A percentile compares a stretch with the other conserved stretches of the same genome.
Evolutionary conservation across 2,797 vertebrate species (phyloP).

Genomic region (Crax fasciolata): DNA sequence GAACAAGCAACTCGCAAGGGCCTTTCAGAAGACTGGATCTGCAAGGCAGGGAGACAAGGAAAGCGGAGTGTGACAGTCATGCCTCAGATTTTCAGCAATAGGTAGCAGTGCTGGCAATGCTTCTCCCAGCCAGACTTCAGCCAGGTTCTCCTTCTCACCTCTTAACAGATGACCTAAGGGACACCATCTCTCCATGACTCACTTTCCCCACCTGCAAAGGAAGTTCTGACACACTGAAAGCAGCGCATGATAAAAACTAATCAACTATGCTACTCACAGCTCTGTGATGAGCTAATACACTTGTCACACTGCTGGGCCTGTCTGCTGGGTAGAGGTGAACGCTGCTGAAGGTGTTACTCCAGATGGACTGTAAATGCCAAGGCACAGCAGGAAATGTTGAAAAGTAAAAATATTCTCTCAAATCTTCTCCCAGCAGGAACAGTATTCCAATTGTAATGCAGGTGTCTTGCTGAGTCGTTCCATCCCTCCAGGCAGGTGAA

Average conservation of each 20-base stretch:
- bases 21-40: not conserved
- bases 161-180: not conserved
- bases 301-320: not conserved
- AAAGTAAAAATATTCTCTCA: slow-evolving; percentile 30
- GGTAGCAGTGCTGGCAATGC: not conserved
- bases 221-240: slow-evolving; percentile 13
- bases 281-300: not conserved
- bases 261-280: not conserved
- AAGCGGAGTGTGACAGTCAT: not conserved
- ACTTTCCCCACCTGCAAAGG: slow-evolving; percentile 4
- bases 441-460: slow-evolving; percentile 22
- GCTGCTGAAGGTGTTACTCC: slow-evolving; percentile 11
- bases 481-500: slow-evolving; percentile 27
- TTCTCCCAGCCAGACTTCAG: not conserved
- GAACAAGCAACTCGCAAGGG: not conserved
- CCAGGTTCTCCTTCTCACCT: not conserved
- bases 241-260: slow-evolving; percentile 18
- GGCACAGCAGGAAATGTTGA: slow-evolving; percentile 17
- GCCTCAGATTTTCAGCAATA: not conserved
- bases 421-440: slow-evolving; percentile 31
- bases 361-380: slow-evolving; percentile 27
- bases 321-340: not conserved
- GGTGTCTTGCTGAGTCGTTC: slow-evolving; percentile 11
- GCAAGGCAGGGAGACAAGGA: not conserved
- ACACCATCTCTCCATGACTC: not conserved